Evolutionary conservation across 1,140 invertebrate genomes (phyloP), one percentile per base, ranked within the genome.

Genomic region (Plectrocnemia conspersa): DNA sequence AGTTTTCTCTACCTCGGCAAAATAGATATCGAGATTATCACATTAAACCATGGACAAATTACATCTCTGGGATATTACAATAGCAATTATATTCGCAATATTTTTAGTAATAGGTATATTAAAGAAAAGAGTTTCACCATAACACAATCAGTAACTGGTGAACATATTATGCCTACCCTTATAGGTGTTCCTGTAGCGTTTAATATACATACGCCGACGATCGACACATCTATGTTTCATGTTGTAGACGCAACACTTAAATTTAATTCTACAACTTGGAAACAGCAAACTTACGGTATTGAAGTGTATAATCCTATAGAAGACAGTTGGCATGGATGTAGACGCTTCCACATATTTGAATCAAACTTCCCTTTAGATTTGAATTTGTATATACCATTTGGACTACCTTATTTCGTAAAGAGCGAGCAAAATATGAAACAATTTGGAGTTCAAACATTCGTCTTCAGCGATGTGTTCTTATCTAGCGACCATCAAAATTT

Each of bases 151-250:
- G 24, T 59, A 2, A 46, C 58, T 18, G 58, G 32, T 2, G 52
- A 53, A 49, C 48, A 61, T 32, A 25, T 65, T 9, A 46, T 74
- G n/a, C 60, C 71, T 0, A 74, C 68, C 6, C 72, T 74, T 24
- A 65, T 74, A n/a, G 75, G 75, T 50, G 48, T 77, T 18, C 69
- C 69, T 5, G 65, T 64, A 13, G 10, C 68, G 1, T 55, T 73
- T 29, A 58, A 64, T 16, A 67, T 65, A 5, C 55, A 59, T 35
- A 56, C 67, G 10, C 71, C 72, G 1, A 40, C 38, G 0, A 46
- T 62, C 1, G 40, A 60, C 65, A 67, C 25, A 2, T 66, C 2
- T 59, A 57, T 58, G 15, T 38, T 65, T 0, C 63, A 65, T 46
- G 16, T 3, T 9, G 38, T 19, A n/a, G n/a, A n/a, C n/a, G n/a